Percentiles rank a stretch among this genome's conserved stretches.
Evolutionary conservation across 2,888 invertebrate genomes (phyloP).

Genomic region (Tiphia femorata): DNA sequence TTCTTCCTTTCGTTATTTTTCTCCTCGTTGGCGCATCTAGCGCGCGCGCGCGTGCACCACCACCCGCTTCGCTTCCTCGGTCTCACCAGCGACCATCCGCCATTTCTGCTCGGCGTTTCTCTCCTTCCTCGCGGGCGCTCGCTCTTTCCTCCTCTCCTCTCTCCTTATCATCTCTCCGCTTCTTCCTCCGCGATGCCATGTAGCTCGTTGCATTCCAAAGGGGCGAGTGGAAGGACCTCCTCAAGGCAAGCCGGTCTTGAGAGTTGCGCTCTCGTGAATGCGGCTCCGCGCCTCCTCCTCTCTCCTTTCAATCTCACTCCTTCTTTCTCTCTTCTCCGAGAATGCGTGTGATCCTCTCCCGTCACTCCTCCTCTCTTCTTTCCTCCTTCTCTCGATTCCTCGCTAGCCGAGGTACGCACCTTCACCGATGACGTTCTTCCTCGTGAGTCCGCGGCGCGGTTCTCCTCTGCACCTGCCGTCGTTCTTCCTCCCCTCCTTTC

Average conservation of each 20-base stretch:
- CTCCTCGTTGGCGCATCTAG: no score
- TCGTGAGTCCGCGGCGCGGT: conserved; percentile 1
- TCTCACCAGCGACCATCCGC: no score
- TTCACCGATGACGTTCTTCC: neutral
- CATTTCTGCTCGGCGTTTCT: no score
- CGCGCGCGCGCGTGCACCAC: no score
- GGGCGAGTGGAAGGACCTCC: conserved; percentile 65
- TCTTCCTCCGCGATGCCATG: conserved; percentile 30
- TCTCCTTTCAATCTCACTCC: neutral
- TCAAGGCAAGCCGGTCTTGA: conserved; percentile 64
- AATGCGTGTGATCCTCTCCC: neutral
- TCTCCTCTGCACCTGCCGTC: neutral
- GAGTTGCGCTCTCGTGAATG: conserved; percentile 34
- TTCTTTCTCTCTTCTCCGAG: neutral
- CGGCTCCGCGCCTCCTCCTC: conserved; percentile 35
- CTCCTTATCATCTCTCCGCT: neutral
- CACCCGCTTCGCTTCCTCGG: no score
- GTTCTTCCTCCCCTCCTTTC: neutral
- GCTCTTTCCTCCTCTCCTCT: conserved; percentile 10
- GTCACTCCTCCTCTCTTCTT: conserved; percentile 5
- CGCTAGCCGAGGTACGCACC: neutral
- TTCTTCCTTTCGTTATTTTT: no score
- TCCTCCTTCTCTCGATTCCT: conserved; percentile 2
- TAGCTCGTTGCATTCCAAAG: conserved; percentile 59
- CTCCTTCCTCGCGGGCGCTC: neutral